These are phyloP conservation scores for Nemotelus nigrinus DNA, from an alignment of 2,888 invertebrate genomes.

Conservation along the genomic window DNA sequence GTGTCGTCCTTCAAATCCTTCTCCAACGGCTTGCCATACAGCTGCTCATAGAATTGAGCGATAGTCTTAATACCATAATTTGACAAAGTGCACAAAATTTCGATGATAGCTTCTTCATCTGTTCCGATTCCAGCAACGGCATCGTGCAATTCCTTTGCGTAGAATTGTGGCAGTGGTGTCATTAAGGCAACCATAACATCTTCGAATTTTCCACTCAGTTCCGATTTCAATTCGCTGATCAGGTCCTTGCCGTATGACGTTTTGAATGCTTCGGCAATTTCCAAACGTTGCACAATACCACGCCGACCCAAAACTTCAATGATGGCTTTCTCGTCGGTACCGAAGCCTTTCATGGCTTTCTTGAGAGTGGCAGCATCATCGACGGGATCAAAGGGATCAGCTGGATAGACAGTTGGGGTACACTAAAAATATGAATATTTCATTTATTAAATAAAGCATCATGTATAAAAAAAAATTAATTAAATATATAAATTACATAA, in stretches of 20 bases:
- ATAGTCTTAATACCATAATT: constrained; percentile 90
- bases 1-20: constrained; percentile 91
- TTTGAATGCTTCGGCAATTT: constrained; percentile 91
- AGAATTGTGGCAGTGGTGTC: constrained; percentile 89
- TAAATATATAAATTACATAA: not conserved
- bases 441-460: too few relatives aligned
- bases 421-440: constrained; percentile 68
- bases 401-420: constrained; percentile 88
- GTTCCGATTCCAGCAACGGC: constrained; percentile 89
- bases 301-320: constrained; percentile 89
- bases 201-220: constrained; percentile 89
- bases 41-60: constrained; percentile 84
- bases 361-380: constrained; percentile 85
- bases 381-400: constrained; percentile 85
- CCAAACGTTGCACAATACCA: constrained; percentile 88
- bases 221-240: constrained; percentile 86
- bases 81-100: constrained; percentile 90
- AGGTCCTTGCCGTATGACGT: constrained; percentile 90
- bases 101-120: constrained; percentile 90
- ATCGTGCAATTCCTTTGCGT: constrained; percentile 88
- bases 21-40: constrained; percentile 84
- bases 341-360: constrained; percentile 93
- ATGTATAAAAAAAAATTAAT: constrained; percentile 28
- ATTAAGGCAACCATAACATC: constrained; percentile 89
- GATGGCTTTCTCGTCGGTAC: constrained; percentile 91